phyloP scores from a whole-genome alignment of 2,797 vertebrate species.

The Ficedula albicollis region DNA sequence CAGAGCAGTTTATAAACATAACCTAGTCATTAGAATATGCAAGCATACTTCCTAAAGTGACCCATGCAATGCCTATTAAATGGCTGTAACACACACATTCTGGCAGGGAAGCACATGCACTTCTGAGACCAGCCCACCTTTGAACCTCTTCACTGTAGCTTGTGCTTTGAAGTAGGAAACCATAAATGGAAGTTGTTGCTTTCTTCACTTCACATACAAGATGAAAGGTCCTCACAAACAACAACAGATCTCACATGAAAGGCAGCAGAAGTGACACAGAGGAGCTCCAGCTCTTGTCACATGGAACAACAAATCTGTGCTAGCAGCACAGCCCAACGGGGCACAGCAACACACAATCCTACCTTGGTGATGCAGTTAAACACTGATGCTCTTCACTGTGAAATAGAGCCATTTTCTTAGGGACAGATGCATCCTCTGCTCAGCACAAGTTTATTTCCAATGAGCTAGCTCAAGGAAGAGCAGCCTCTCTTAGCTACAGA shows the following conservation, averaged over 20 bases:
- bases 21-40: not conserved
- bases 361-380: not conserved
- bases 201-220: not conserved
- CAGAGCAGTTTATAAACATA: slow-evolving; percentile 27
- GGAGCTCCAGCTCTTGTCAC: not conserved
- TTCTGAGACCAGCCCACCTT: not conserved
- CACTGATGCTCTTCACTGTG: not conserved
- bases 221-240: not conserved
- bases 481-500: not conserved
- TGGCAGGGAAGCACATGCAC: not conserved
- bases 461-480: not conserved
- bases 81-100: not conserved
- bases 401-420: not conserved
- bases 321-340: not conserved
- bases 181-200: not conserved
- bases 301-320: accelerated
- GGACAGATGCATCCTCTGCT: not conserved
- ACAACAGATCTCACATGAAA: not conserved
- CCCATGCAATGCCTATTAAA: not conserved
- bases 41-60: not conserved
- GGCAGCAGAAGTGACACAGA: not conserved
- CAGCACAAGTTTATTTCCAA: not conserved
- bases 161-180: not conserved
- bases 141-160: not conserved
- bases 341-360: not conserved